Evolutionary conservation across 2,113 vertebrate genomes (phyloP), one percentile per base, ranked within the genome.

Genomic region (Solea senegalensis): DNA sequence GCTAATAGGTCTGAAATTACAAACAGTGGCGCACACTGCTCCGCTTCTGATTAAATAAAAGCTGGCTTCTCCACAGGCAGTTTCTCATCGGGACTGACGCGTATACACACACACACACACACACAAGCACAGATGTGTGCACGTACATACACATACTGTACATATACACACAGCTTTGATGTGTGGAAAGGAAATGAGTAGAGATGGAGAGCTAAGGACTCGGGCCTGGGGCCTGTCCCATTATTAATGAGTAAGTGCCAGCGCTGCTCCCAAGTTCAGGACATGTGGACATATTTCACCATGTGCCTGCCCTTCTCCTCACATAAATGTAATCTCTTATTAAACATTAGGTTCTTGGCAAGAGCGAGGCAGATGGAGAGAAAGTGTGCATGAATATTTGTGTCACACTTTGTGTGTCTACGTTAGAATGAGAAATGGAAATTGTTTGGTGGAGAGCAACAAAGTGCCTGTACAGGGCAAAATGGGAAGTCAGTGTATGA

Each of bases 171-270:
- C 48, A 66, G 68, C 78, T 85, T 86, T 89, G 85, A 90, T 82
- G 84, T 83, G 78, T 69, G 72, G 79, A 86, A 45, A 85, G 88
- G 87, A 91, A 91, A 92, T 88, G 80, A 89, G 90, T 43, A 68
- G 75, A 78, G 87, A 89, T 64, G 46, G 82, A 83, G 77, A 72
- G 79, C 84, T 87, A 78, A 87, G 74, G 85, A 80, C 82, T 49
- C 15, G 77, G 80, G 78, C 81, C 85, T 44, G 71, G 59, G 81
- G 89, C 79, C 73, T 86, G 82, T 89, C 87, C 86, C 77, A 91
- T 91, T 92, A 90, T 90, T 89, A 88, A 90, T 86, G 88, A 90
- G 61, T 77, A 78, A 87, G 83, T 86, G 82, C 73, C 85, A 73
- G 55, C 3, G 67, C 71, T 44, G 86, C 78, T 75, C 53, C 61